Conservation (phyloP, 2,888 invertebrate genomes). For the Drosophila anceps region DNA sequence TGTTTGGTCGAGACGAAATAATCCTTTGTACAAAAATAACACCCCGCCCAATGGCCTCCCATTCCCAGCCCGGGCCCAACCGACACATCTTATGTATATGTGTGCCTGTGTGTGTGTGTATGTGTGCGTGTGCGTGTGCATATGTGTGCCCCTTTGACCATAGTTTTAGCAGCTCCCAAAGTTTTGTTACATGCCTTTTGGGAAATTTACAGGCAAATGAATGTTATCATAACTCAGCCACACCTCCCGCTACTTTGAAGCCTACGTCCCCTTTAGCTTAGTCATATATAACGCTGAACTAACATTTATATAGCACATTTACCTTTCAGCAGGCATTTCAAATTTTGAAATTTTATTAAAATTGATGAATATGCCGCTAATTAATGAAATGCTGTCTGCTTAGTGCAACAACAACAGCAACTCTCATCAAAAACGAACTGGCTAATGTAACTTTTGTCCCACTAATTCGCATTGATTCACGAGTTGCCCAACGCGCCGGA, state of each 20-base stretch:
- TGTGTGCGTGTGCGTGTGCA: conserved; percentile 15
- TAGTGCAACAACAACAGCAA: conserved; percentile 16
- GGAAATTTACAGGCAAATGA: conserved; percentile 80
- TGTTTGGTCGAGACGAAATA: conserved; percentile 85
- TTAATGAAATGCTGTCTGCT: conserved; percentile 69
- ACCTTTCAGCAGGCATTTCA: conserved; percentile 35
- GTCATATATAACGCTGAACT: conserved; percentile 57
- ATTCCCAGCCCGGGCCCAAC: conserved; percentile 24
- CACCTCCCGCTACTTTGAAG: conserved; percentile 17
- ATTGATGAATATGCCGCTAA: conserved; percentile 84
- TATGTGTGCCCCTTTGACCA: conserved; percentile 62
- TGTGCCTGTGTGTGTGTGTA: conserved; percentile 19
- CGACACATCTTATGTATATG: conserved; percentile 51
- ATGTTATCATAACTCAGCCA: conserved; percentile 76
- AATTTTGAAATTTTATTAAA: conserved; percentile 81
- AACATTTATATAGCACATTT: conserved; percentile 36
- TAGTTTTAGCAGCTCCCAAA: conserved; percentile 68
- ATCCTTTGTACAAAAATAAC: conserved; percentile 83
- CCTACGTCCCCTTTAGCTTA: conserved; percentile 38
- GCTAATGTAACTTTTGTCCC: conserved; percentile 69
- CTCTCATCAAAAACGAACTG: conserved; percentile 26
- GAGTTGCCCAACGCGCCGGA: conserved; percentile 15
- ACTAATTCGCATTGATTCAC: conserved; percentile 65
- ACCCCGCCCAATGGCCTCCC: conserved; percentile 48
- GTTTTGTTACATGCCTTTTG: conserved; percentile 75